Conservation (phyloP, 2,888 invertebrate genomes). For the Andricus curvator region DNA sequence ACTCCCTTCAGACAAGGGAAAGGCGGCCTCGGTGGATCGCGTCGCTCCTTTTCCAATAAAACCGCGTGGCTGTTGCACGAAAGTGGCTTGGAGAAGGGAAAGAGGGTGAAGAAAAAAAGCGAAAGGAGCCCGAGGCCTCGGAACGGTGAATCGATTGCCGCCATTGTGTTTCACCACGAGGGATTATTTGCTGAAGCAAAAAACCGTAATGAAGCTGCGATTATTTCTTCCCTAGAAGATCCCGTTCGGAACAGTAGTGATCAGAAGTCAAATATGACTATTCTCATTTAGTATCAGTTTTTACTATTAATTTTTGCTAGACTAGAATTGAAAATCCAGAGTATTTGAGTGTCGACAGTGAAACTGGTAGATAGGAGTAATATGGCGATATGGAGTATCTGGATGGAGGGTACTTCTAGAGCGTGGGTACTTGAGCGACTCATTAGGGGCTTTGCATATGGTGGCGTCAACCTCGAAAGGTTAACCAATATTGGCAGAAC, state of each 20-base stretch:
- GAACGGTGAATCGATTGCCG: constrained; percentile 56
- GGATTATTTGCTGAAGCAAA: constrained; percentile 31
- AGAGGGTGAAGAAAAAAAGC: constrained; percentile 55
- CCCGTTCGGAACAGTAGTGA: constrained; percentile 1
- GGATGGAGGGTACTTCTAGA: constrained; percentile 61
- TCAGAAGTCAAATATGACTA: neutral
- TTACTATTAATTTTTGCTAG: neutral
- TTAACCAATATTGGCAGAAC: constrained; percentile 78
- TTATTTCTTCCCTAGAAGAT: constrained; percentile 12
- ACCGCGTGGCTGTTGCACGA: constrained; percentile 57
- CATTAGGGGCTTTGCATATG: constrained; percentile 77
- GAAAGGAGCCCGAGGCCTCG: constrained; percentile 33
- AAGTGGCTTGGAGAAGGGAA: constrained; percentile 50
- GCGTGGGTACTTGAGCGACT: constrained; percentile 74
- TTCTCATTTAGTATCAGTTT: neutral
- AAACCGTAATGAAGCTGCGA: constrained; percentile 36
- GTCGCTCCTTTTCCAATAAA: constrained; percentile 67
- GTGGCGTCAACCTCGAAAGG: constrained; percentile 77
- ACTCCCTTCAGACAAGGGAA: constrained; percentile 80
- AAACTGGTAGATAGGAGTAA: constrained; percentile 55
- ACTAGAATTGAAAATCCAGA: constrained; percentile 11
- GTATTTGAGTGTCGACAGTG: constrained; percentile 24
- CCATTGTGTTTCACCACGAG: constrained; percentile 53
- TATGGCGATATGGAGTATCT: constrained; percentile 60
- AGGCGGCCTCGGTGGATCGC: constrained; percentile 77